A percentile compares a stretch with the other conserved stretches of the same genome.
phyloP scores from a whole-genome alignment of 2,113 vertebrate genomes.

The Zosterops japonicus region DNA sequence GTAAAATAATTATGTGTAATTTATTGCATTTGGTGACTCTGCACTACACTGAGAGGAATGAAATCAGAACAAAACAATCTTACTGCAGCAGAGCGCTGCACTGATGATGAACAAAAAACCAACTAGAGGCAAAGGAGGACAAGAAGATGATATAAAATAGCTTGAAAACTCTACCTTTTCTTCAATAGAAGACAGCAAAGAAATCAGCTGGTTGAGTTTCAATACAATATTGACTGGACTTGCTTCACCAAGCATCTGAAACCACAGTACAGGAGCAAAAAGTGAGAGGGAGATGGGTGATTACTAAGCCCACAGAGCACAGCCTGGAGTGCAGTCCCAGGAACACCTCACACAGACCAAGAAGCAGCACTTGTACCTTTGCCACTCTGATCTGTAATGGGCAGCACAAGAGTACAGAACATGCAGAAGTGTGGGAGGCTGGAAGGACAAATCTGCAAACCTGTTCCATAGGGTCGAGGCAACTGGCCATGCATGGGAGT shows the following conservation, averaged over 20 bases:
- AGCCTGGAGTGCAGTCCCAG: neutral
- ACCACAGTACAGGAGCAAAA: neutral
- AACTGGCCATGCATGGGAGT: neutral
- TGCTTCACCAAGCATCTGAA: conserved; percentile 79
- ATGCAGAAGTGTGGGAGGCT: neutral
- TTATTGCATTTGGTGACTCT: neutral
- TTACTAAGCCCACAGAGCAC: neutral
- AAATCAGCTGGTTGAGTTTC: conserved; percentile 88
- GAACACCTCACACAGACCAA: neutral
- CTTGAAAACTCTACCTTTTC: conserved; percentile 83
- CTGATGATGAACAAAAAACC: neutral
- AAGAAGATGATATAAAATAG: neutral
- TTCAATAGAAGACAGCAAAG: conserved; percentile 89
- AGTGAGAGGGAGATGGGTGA: neutral
- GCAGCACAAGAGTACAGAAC: neutral
- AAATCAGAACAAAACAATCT: neutral
- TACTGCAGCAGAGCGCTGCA: neutral
- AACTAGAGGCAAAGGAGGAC: neutral
- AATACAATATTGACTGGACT: conserved; percentile 74
- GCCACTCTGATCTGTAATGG: accelerated
- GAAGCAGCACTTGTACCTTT: neutral
- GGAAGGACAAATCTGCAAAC: neutral
- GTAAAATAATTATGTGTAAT: neutral
- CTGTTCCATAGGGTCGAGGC: neutral
- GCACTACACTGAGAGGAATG: neutral